Percentiles rank a stretch among this genome's conserved stretches.
Conservation (phyloP, 2,888 invertebrate genomes). For the Adela reaumurella region DNA sequence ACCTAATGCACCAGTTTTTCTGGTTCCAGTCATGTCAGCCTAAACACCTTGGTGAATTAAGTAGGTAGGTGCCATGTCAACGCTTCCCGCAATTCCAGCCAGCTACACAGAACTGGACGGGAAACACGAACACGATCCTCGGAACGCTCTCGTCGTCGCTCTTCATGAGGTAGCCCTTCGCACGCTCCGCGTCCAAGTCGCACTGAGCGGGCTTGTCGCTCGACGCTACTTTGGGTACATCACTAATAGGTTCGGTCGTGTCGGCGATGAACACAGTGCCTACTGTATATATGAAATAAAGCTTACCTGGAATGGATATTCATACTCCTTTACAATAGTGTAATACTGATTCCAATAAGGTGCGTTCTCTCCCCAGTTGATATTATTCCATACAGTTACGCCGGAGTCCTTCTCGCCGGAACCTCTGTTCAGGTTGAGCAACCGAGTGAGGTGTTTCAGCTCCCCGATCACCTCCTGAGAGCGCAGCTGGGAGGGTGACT, state of each 20-base stretch:
- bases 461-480: conserved; percentile 35
- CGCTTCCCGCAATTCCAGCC: too few species aligned
- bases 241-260: not conserved
- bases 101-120: too few species aligned
- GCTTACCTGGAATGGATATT: conserved; percentile 39
- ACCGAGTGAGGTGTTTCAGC: conserved; percentile 30
- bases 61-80: too few species aligned
- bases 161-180: conserved; percentile 36
- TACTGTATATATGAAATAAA: too few species aligned
- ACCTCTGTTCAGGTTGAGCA: conserved; percentile 29
- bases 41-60: too few species aligned
- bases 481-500: conserved; percentile 25
- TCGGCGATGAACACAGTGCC: too few species aligned
- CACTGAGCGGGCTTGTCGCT: conserved; percentile 32
- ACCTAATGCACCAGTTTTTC: too few species aligned
- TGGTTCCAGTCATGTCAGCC: too few species aligned
- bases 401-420: conserved; percentile 14
- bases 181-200: conserved; percentile 30
- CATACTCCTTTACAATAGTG: conserved; percentile 31
- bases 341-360: conserved; percentile 51
- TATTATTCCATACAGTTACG: conserved; percentile 28
- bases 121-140: conserved; percentile 14
- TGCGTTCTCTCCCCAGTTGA: conserved; percentile 46
- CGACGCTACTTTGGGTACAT: too few species aligned
- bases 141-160: conserved; percentile 22